These are phyloP conservation scores for Cryptocephalus primarius DNA, from an alignment of 2,888 invertebrate genomes.

Conservation along the genomic window DNA sequence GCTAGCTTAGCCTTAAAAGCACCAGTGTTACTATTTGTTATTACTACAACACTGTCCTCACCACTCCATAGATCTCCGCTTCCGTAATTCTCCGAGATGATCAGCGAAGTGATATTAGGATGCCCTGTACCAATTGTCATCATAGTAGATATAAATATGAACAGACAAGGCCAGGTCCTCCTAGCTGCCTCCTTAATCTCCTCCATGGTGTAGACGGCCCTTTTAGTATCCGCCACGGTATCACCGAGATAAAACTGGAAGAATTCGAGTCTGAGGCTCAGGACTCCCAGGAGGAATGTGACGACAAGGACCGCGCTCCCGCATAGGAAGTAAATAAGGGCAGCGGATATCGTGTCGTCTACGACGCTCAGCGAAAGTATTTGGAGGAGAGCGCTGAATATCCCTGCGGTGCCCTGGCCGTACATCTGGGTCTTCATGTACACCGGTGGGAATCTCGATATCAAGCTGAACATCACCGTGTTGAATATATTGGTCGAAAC, in stretches of 20 bases:
- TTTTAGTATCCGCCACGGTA: background rate
- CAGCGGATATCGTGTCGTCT: conserved; percentile 9
- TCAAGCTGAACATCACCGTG: background rate
- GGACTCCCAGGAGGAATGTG: background rate
- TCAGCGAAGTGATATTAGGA: background rate
- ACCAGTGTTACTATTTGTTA: too few species aligned
- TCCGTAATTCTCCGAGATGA: conserved; percentile 1
- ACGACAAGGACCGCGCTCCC: conserved; percentile 6
- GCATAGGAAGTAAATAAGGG: conserved; percentile 12
- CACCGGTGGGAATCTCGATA: conserved; percentile 9
- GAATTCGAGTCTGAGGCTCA: background rate
- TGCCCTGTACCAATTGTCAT: background rate
- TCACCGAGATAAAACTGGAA: background rate
- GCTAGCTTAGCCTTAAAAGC: too few species aligned
- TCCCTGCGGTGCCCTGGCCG: conserved; percentile 8
- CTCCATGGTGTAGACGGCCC: background rate
- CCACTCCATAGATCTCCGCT: background rate
- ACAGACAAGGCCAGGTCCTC: background rate
- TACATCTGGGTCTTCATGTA: conserved; percentile 9
- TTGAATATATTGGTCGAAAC: background rate
- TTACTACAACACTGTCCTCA: background rate
- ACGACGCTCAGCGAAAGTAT: conserved; percentile 12
- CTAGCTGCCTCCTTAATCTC: background rate
- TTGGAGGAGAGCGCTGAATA: conserved; percentile 9
- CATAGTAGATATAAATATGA: background rate